Evolutionary conservation across 2,888 invertebrate genomes (phyloP).

Genomic region (Orthosia gracilis): DNA sequence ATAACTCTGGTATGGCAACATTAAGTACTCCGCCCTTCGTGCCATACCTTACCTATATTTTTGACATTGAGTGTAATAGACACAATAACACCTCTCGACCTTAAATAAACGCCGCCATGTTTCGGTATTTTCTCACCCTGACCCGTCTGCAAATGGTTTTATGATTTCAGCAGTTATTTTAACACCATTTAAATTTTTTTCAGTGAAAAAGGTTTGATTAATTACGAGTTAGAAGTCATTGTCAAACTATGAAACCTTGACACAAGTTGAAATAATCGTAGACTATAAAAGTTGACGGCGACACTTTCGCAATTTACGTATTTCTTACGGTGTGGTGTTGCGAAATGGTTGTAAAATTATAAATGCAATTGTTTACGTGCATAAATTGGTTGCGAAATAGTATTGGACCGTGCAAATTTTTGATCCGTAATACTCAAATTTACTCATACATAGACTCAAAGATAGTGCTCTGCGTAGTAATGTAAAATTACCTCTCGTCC

Average conservation of each 20-base stretch:
- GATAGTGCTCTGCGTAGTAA: background rate
- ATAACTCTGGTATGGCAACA: conserved; percentile 7
- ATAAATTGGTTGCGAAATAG: conserved; percentile 24
- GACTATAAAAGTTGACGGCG: conserved; percentile 67
- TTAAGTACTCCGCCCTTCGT: conserved; percentile 11
- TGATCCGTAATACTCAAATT: background rate
- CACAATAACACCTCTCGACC: conserved; percentile 34
- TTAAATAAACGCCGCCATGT: conserved; percentile 41
- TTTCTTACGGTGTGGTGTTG: conserved; percentile 53
- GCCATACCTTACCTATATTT: background rate
- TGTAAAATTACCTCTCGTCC: too few relatives aligned
- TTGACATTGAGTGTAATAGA: conserved; percentile 56
- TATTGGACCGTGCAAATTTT: background rate
- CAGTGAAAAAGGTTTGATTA: conserved; percentile 56
- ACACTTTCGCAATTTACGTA: conserved; percentile 69
- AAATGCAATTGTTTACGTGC: conserved; percentile 5
- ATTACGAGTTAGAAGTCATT: conserved; percentile 63
- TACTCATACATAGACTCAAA: too few relatives aligned
- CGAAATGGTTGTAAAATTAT: conserved; percentile 38
- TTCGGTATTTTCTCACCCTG: conserved; percentile 54
- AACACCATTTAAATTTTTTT: conserved; percentile 54
- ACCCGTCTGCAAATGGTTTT: conserved; percentile 65
- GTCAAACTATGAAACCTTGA: conserved; percentile 71
- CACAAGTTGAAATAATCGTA: conserved; percentile 66
- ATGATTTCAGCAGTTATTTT: conserved; percentile 62